Evolutionary conservation across 2,888 invertebrate genomes (phyloP).

Genomic region (Synanthedon andrenaeformis): DNA sequence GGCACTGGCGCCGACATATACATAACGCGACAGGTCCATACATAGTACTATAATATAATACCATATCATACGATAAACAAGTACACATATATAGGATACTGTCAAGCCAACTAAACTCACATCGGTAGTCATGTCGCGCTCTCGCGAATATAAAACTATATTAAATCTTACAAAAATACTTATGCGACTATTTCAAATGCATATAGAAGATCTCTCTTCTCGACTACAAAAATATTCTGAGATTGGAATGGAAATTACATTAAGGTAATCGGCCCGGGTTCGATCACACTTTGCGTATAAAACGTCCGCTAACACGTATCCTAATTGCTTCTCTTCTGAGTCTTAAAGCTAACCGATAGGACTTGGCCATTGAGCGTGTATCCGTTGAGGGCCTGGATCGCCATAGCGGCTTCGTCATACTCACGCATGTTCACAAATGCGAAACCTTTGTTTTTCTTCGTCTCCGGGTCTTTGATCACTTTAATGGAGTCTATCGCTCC

Average conservation of each 20-base stretch:
- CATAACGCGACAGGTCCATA: constrained; percentile 63
- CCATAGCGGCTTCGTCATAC: constrained; percentile 67
- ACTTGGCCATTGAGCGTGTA: constrained; percentile 70
- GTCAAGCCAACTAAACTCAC: constrained; percentile 66
- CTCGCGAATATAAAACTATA: constrained; percentile 65
- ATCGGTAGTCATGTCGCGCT: constrained; percentile 63
- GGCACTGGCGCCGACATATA: constrained; percentile 31
- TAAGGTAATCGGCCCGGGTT: constrained; percentile 56
- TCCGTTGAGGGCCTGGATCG: constrained; percentile 66
- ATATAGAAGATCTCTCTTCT: constrained; percentile 65
- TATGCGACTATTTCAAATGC: constrained; percentile 68
- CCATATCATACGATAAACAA: constrained; percentile 59
- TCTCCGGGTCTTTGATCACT: constrained; percentile 67
- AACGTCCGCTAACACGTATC: constrained; percentile 44
- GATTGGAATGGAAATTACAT: constrained; percentile 66
- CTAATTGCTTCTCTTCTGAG: constrained; percentile 65
- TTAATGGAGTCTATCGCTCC: constrained; percentile 68
- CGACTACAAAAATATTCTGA: constrained; percentile 69
- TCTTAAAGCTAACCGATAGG: constrained; percentile 70
- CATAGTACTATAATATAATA: constrained; percentile 66
- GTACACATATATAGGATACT: constrained; percentile 64
- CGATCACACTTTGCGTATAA: constrained; percentile 52
- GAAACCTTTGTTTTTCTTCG: constrained; percentile 68
- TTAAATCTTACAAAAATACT: constrained; percentile 71
- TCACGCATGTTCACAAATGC: constrained; percentile 69